phyloP scores from a whole-genome alignment of 2,113 vertebrate genomes.

The Amblyornis subalaris region DNA sequence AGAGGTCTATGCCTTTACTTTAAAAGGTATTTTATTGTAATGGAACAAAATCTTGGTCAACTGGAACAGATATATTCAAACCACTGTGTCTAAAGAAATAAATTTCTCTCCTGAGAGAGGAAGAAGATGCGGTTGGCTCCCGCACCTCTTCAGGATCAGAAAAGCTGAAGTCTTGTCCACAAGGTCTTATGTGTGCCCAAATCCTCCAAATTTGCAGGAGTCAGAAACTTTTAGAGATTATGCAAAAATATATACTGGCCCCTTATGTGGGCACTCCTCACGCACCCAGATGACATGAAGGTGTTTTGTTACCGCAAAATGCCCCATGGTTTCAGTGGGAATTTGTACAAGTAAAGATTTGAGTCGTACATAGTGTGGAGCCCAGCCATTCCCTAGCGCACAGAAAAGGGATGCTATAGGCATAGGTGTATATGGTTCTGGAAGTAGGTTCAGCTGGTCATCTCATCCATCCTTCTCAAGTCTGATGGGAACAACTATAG shows the following conservation, averaged over 20 bases:
- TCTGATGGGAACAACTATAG: not conserved
- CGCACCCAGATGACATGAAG: not conserved
- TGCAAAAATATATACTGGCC: not conserved
- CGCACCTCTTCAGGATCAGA: not conserved
- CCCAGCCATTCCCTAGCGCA: not conserved
- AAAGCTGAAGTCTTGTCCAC: not conserved
- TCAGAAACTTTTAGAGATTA: not conserved
- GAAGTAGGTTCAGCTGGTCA: not conserved
- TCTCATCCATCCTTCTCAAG: not conserved
- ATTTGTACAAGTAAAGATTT: not conserved
- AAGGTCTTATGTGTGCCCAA: not conserved
- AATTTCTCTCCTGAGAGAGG: not conserved
- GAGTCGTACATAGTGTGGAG: fast-evolving
- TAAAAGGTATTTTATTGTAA: not conserved
- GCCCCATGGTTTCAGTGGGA: not conserved
- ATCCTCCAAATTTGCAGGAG: not conserved
- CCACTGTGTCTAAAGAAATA: not conserved
- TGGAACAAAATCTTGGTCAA: not conserved
- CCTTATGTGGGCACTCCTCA: fast-evolving
- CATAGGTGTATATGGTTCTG: not conserved
- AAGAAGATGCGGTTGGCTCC: not conserved
- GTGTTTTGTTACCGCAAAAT: not conserved
- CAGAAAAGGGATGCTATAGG: not conserved
- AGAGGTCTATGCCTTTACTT: not conserved
- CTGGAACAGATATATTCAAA: not conserved